Percentiles rank a stretch among this genome's conserved stretches.
Evolutionary conservation across 2,888 invertebrate species (phyloP).

Genomic region (Griposia aprilina): DNA sequence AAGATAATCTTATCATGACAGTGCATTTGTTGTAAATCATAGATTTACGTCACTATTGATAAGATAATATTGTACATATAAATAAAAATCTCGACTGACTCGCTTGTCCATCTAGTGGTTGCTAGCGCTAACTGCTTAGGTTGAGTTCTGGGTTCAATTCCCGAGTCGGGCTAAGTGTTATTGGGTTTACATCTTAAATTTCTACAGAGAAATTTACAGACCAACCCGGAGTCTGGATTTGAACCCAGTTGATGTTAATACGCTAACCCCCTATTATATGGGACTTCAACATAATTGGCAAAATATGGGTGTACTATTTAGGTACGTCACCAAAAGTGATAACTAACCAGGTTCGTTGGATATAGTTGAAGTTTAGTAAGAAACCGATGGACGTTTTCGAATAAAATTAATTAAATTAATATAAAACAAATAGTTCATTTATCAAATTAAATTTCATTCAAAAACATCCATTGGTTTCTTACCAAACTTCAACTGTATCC

Average conservation of each 20-base stretch:
- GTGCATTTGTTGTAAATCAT: slow-evolving; percentile 40
- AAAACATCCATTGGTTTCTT: too few relatives aligned
- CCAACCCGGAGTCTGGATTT: not conserved
- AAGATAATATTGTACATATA: slow-evolving; percentile 42
- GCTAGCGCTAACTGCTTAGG: not conserved
- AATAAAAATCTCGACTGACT: not conserved
- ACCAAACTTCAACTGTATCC: too few relatives aligned
- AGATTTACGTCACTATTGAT: slow-evolving; percentile 47
- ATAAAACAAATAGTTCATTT: too few relatives aligned
- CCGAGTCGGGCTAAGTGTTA: not conserved
- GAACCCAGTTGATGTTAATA: not conserved
- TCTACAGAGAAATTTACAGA: too few relatives aligned
- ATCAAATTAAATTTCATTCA: too few relatives aligned
- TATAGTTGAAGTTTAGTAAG: too few relatives aligned
- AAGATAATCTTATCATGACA: slow-evolving; percentile 54
- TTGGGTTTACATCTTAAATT: not conserved
- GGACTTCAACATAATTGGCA: not conserved
- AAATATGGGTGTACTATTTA: not conserved
- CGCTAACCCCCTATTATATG: not conserved
- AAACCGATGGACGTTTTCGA: too few relatives aligned
- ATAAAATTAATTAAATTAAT: too few relatives aligned
- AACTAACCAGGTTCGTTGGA: too few relatives aligned
- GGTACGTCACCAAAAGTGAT: too few relatives aligned
- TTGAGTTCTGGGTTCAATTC: not conserved
- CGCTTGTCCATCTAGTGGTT: not conserved